These are phyloP conservation scores for Dione vanillae DNA, from an alignment of 2,888 invertebrate genomes.

Conservation along the genomic window DNA sequence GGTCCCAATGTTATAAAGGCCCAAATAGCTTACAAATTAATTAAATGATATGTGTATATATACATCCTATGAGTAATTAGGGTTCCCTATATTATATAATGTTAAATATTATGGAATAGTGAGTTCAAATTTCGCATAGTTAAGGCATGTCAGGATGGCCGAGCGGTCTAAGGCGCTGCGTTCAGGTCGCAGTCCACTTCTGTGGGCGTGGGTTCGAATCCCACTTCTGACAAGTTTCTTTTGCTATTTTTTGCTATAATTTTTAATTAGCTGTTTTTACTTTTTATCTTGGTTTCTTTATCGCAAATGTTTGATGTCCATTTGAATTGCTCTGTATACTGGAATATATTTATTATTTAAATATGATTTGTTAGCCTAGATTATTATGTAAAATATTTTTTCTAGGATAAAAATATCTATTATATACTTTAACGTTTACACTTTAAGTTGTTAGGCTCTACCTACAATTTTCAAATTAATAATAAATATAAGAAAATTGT, in stretches of 20 bases:
- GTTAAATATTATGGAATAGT: background rate
- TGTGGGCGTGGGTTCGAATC: conserved; percentile 77
- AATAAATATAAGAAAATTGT: too few relatives aligned
- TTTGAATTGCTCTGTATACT: background rate
- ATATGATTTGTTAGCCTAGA: too few relatives aligned
- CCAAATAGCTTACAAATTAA: too few relatives aligned
- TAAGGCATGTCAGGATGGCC: rapidly evolving
- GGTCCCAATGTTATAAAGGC: too few relatives aligned
- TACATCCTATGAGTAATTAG: too few relatives aligned
- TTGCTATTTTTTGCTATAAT: background rate
- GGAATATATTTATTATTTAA: too few relatives aligned
- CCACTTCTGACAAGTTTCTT: conserved; percentile 72
- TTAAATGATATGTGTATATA: too few relatives aligned
- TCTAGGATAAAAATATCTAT: too few relatives aligned
- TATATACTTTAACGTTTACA: too few relatives aligned
- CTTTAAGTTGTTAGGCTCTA: too few relatives aligned
- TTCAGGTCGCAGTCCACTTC: conserved; percentile 67
- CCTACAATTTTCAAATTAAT: too few relatives aligned
- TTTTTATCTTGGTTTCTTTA: background rate
- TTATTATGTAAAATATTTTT: too few relatives aligned
- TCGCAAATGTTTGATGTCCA: background rate
- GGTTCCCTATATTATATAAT: background rate
- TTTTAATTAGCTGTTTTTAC: background rate
- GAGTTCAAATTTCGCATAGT: rapidly evolving
- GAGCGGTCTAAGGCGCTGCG: conserved; percentile 74